Conservation (phyloP, 2,113 vertebrate species). For the Heterocephalus glaber region DNA sequence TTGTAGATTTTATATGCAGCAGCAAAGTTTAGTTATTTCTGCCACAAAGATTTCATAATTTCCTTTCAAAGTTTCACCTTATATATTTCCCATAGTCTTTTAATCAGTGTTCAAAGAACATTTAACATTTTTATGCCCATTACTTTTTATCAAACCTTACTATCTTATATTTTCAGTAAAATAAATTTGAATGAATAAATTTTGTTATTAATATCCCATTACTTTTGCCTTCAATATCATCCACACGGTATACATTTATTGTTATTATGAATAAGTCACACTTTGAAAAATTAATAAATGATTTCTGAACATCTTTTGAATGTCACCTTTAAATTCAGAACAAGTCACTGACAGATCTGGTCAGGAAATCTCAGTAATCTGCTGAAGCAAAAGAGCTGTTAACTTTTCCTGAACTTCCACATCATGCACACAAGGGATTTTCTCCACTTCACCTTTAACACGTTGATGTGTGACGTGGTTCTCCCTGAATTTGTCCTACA, state of each 20-base stretch:
- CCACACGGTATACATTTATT: not conserved
- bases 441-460: not conserved
- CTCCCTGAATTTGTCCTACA: not conserved
- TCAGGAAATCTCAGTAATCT: not conserved
- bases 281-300: not conserved
- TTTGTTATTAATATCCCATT: not conserved
- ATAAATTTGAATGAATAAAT: not conserved
- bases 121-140: not conserved
- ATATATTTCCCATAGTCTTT: not conserved
- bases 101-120: not conserved
- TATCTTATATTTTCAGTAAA: slow-evolving; percentile 28
- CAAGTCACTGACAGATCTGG: not conserved
- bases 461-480: not conserved
- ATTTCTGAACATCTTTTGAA: not conserved
- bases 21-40: slow-evolving; percentile 31
- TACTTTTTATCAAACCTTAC: not conserved
- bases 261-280: slow-evolving; percentile 6
- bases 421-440: not conserved
- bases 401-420: not conserved
- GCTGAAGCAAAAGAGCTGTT: not conserved
- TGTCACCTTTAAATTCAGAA: not conserved
- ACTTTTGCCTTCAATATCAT: not conserved
- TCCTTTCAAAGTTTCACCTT: not conserved
- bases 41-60: not conserved
- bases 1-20: slow-evolving; percentile 4